Conservation (phyloP, 37 sponge, comb jelly and placozoan genomes). For the Aphrocallistes beatrix region DNA sequence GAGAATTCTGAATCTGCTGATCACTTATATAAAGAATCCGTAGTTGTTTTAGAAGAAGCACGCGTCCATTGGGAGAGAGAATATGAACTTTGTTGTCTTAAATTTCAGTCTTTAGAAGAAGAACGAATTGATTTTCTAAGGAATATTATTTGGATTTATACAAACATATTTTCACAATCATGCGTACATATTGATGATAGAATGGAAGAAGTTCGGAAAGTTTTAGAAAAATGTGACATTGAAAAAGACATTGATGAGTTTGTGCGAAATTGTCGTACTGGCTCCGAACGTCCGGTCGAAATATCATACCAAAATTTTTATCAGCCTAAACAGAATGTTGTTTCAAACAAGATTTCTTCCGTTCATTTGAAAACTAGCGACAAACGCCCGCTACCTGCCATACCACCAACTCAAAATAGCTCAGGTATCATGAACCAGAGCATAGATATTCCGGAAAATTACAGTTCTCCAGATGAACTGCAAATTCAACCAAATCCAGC, state of each 20-base stretch:
- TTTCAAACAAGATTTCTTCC: background rate
- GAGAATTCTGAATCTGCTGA: conserved; percentile 45
- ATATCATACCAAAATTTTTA: background rate
- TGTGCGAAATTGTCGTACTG: conserved; percentile 48
- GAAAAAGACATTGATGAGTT: conserved; percentile 79
- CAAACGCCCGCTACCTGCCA: background rate
- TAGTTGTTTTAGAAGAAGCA: conserved; percentile 60
- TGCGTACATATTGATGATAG: conserved; percentile 58
- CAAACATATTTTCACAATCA: conserved; percentile 49
- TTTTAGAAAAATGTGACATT: conserved; percentile 62
- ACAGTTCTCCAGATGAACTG: background rate
- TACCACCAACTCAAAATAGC: background rate
- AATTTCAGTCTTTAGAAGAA: conserved; percentile 77
- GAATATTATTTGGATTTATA: conserved; percentile 57
- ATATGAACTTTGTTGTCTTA: conserved; percentile 64
- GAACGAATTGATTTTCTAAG: conserved; percentile 67
- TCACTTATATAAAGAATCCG: conserved; percentile 47
- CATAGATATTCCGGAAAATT: background rate
- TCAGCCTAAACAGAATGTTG: background rate
- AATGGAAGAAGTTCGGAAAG: conserved; percentile 52
- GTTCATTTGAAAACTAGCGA: background rate
- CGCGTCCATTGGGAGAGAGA: conserved; percentile 73
- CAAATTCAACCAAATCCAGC: background rate
- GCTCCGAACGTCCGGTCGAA: conserved; percentile 50
- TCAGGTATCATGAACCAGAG: background rate